These are phyloP conservation scores for Gymnoscelis rufifasciata DNA, from an alignment of 2,888 invertebrate genomes.

Conservation along the genomic window DNA sequence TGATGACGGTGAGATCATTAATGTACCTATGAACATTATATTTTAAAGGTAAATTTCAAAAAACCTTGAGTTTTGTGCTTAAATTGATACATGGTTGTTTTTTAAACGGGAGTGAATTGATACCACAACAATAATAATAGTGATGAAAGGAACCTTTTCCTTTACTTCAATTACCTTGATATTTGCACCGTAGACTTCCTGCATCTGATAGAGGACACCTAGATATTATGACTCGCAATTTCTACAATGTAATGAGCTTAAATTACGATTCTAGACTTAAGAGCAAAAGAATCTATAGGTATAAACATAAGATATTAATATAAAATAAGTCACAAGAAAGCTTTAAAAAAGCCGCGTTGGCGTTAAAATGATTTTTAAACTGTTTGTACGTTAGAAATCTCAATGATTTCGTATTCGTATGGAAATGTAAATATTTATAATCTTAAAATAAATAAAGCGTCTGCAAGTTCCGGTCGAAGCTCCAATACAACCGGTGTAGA, in stretches of 20 bases:
- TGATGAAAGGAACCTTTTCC: conserved; percentile 45
- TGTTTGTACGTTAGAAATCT: too few species aligned
- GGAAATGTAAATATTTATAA: too few species aligned
- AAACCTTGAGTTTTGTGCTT: not conserved
- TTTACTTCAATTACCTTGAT: conserved; percentile 60
- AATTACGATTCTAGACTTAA: not conserved
- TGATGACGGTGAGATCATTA: not conserved
- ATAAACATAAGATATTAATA: too few species aligned
- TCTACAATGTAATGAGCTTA: conserved; percentile 8
- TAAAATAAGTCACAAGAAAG: too few species aligned
- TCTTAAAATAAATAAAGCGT: conserved; percentile 1
- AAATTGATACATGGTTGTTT: too few species aligned
- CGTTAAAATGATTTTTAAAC: too few species aligned
- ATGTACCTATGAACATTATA: too few species aligned
- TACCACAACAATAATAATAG: conserved; percentile 20
- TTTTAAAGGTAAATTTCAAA: not conserved
- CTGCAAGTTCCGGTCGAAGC: conserved; percentile 1
- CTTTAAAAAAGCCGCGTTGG: too few species aligned
- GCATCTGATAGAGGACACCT: conserved; percentile 55
- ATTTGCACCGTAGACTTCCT: conserved; percentile 68
- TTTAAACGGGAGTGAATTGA: conserved; percentile 3
- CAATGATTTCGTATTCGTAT: too few species aligned
- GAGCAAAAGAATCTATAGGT: too few species aligned
- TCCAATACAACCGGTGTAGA: conserved; percentile 5
- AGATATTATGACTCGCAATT: conserved; percentile 30